These are phyloP conservation scores for Athene cunicularia DNA, from an alignment of 2,113 vertebrate genomes.

Conservation along the genomic window DNA sequence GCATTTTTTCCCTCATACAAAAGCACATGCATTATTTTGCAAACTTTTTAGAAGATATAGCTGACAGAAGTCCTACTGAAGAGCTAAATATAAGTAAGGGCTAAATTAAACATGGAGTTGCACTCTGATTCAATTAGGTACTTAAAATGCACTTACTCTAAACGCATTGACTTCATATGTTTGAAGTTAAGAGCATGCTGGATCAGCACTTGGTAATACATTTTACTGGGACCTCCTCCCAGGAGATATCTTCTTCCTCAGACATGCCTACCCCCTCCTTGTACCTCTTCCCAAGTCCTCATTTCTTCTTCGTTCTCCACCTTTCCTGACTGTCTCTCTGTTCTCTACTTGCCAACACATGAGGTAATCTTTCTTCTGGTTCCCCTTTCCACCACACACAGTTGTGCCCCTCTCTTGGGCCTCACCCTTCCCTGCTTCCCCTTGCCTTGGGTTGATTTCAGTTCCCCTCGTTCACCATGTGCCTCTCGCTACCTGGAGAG, in stretches of 20 bases:
- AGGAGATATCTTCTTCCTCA: background rate
- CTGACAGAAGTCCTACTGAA: background rate
- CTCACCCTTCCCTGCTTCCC: background rate
- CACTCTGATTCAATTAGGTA: background rate
- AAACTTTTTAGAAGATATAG: background rate
- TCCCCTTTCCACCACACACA: background rate
- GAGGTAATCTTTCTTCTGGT: background rate
- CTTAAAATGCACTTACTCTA: background rate
- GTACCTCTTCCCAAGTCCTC: background rate
- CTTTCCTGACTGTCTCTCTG: background rate
- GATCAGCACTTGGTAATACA: constrained; percentile 5
- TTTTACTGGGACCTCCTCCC: background rate
- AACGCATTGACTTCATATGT: background rate
- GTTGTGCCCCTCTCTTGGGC: background rate
- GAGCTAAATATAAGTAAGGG: background rate
- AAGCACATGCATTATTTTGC: background rate
- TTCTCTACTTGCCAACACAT: background rate
- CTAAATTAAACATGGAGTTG: background rate
- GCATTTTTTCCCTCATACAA: background rate
- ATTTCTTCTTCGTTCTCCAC: background rate
- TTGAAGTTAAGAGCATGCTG: background rate
- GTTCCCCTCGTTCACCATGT: background rate
- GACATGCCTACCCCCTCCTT: background rate
- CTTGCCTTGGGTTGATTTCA: background rate
- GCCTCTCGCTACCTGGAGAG: fast-evolving